Evolutionary conservation across 2,888 invertebrate species (phyloP).

Genomic region (Camponotus fellah): DNA sequence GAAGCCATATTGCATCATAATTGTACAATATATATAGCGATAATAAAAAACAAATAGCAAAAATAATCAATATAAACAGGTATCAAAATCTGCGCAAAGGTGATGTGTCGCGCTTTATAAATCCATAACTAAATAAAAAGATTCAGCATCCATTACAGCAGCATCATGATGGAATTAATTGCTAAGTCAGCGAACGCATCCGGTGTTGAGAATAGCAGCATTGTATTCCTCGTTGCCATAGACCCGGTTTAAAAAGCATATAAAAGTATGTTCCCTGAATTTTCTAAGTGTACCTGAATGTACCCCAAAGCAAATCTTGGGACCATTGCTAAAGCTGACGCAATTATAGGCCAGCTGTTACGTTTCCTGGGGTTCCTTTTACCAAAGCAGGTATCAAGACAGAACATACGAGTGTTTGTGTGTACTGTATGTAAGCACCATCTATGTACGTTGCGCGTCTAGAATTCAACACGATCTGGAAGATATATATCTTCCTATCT

Average conservation of each 20-base stretch:
- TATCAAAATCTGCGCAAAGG: background rate
- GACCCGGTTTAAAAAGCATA: slow-evolving; percentile 56
- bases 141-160: background rate
- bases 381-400: slow-evolving; percentile 64
- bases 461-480: slow-evolving; percentile 38
- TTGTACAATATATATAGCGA: no score
- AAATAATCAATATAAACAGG: background rate
- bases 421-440: slow-evolving; percentile 43
- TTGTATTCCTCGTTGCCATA: slow-evolving; percentile 67
- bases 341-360: slow-evolving; percentile 83
- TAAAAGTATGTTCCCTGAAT: slow-evolving; percentile 58
- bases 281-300: slow-evolving; percentile 73
- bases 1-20: background rate
- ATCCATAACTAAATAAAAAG: slow-evolving; percentile 13
- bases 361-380: slow-evolving; percentile 67
- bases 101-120: background rate
- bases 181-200: slow-evolving; percentile 44
- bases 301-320: slow-evolving; percentile 77
- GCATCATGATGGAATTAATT: slow-evolving; percentile 16
- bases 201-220: slow-evolving; percentile 52
- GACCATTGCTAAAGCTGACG: slow-evolving; percentile 82
- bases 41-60: no score
- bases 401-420: slow-evolving; percentile 30
- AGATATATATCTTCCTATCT: slow-evolving; percentile 59
- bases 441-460: slow-evolving; percentile 48